Percentiles rank a stretch among this genome's conserved stretches.
These are phyloP conservation scores for Sternarchorhynchus goeldii DNA, from an alignment of 2,797 vertebrate genomes.

Conservation along the genomic window DNA sequence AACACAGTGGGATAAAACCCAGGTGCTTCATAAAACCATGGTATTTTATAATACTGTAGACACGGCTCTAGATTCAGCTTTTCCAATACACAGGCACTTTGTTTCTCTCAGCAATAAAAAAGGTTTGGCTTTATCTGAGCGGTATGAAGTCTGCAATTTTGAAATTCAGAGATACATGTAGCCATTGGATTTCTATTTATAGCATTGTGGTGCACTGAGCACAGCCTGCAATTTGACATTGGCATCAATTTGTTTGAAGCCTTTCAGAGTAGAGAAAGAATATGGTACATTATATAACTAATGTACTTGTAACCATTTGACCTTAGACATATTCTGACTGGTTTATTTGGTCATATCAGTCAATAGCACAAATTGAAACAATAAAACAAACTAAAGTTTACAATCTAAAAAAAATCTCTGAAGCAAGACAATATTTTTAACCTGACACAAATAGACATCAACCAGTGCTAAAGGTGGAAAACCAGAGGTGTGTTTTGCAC, in stretches of 20 bases:
- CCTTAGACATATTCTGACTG: no score
- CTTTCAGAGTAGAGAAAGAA: no score
- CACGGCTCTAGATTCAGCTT: neutral
- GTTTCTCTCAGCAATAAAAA: no score
- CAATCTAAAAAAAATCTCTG: no score
- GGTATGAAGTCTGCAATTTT: conserved; percentile 21
- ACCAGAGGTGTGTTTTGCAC: no score
- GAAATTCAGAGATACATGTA: neutral
- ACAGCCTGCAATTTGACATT: neutral
- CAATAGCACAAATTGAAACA: neutral
- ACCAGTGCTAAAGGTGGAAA: no score
- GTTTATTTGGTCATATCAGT: neutral
- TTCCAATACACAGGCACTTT: neutral
- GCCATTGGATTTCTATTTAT: conserved; percentile 17
- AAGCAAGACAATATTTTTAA: neutral
- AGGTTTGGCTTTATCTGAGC: conserved; percentile 6
- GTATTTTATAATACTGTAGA: no score
- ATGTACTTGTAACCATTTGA: neutral
- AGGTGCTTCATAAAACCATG: no score
- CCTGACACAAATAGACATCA: neutral
- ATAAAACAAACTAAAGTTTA: neutral
- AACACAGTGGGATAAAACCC: no score
- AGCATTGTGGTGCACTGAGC: conserved; percentile 3
- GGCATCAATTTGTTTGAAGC: neutral
- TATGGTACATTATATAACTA: neutral